Conservation (phyloP, 2,888 invertebrate genomes). For the Leptopilina drosophilae region DNA sequence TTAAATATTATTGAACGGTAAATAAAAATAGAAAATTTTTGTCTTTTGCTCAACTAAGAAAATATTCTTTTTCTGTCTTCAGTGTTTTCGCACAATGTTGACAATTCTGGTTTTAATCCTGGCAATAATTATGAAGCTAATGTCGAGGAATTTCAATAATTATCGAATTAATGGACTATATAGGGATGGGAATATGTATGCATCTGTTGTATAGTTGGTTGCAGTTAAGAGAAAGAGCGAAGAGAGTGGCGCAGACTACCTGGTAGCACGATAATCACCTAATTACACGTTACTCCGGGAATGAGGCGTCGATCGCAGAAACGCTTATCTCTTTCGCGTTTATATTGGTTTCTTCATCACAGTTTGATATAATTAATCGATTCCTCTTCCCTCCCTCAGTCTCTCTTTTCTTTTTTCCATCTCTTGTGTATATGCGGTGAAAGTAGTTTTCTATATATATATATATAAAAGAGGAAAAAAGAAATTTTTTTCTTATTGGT, state of each 20-base stretch:
- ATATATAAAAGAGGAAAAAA: too few relatives aligned
- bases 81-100: too few relatives aligned
- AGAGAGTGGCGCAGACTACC: slow-evolving; percentile 7
- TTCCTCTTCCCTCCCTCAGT: background rate
- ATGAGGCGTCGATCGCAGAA: slow-evolving; percentile 16
- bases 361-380: slow-evolving; percentile 4
- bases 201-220: slow-evolving; percentile 3
- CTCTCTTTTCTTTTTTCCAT: background rate
- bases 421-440: background rate
- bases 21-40: too few relatives aligned
- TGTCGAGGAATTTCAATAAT: background rate
- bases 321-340: slow-evolving; percentile 11
- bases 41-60: background rate
- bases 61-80: background rate
- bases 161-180: slow-evolving; percentile 4
- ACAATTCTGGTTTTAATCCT: too few relatives aligned
- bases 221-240: slow-evolving; percentile 8
- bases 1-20: too few relatives aligned
- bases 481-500: background rate
- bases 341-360: slow-evolving; percentile 27
- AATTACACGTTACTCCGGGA: slow-evolving; percentile 25
- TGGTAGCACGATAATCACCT: slow-evolving; percentile 34
- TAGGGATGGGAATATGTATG: background rate
- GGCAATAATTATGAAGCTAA: slow-evolving; percentile 9
- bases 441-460: background rate